Percentiles rank a stretch among this genome's conserved stretches.
phyloP scores from a whole-genome alignment of 2,797 vertebrate genomes.

The Xenentodon cancila region DNA sequence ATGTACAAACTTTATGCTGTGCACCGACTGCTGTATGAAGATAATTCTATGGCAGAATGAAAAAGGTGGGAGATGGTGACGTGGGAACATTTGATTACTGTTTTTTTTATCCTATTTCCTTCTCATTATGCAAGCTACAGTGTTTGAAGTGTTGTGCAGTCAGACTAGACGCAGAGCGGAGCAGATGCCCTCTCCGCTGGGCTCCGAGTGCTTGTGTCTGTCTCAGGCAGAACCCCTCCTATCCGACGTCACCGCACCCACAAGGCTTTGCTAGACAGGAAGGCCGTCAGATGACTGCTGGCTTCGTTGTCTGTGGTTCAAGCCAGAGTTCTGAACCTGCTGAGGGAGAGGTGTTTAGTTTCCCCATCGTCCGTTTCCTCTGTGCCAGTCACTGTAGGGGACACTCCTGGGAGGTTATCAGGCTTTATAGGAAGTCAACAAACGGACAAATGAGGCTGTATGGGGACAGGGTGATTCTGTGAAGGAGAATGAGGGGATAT shows the following conservation, averaged over 20 bases:
- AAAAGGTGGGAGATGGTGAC: no score
- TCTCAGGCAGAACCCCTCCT: conserved; percentile 7
- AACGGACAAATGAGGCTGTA: neutral
- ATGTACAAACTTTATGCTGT: neutral
- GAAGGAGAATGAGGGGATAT: no score
- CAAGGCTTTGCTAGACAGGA: no score
- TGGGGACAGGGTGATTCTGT: no score
- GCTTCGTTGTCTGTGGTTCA: neutral
- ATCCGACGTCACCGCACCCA: conserved; percentile 25
- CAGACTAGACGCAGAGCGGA: conserved; percentile 20
- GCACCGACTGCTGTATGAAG: conserved; percentile 26
- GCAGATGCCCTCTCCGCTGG: conserved; percentile 22
- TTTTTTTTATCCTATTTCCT: conserved; percentile 7
- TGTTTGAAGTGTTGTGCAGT: conserved; percentile 14
- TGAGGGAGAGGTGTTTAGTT: conserved; percentile 19
- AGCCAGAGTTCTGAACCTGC: conserved; percentile 7
- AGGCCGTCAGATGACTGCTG: no score
- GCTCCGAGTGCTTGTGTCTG: no score
- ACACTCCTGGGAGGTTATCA: conserved; percentile 18
- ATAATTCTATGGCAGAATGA: conserved; percentile 31
- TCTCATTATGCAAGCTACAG: conserved; percentile 13
- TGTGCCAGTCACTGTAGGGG: neutral
- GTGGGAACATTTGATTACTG: conserved; percentile 47
- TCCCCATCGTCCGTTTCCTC: conserved; percentile 30
- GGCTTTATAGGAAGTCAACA: conserved; percentile 11